Evolutionary conservation across 2,113 vertebrate genomes (phyloP).

Genomic region (Plecturocebus donacophilus): DNA sequence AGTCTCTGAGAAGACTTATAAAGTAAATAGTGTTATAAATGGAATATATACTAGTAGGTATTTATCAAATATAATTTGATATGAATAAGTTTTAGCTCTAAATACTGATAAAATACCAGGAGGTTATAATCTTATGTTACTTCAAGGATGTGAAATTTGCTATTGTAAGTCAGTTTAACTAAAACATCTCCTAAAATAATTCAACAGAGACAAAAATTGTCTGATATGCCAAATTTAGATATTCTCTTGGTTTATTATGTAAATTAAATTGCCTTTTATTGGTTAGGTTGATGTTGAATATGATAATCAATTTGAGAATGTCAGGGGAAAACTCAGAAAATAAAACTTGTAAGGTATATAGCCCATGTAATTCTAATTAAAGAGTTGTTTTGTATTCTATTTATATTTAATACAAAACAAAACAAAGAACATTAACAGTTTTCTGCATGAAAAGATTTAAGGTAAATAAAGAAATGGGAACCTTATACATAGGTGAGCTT

Average conservation of each 20-base stretch:
- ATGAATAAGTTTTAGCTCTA: slow-evolving; percentile 1
- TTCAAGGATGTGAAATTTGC: slow-evolving; percentile 50
- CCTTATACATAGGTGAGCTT: slow-evolving; percentile 48
- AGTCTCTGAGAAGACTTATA: not conserved
- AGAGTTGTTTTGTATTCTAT: slow-evolving; percentile 51
- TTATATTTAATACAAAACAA: slow-evolving; percentile 51
- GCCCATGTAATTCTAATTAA: slow-evolving; percentile 59
- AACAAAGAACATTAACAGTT: slow-evolving; percentile 53
- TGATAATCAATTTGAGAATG: slow-evolving; percentile 64
- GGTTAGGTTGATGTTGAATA: slow-evolving; percentile 56
- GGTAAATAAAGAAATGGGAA: slow-evolving; percentile 68
- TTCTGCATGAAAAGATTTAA: slow-evolving; percentile 59
- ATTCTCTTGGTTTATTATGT: slow-evolving; percentile 57
- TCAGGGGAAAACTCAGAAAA: slow-evolving; percentile 63
- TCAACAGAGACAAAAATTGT: slow-evolving; percentile 59
- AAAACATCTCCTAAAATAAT: slow-evolving; percentile 62
- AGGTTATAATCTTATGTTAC: not conserved
- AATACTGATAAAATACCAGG: not conserved
- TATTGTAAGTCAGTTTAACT: slow-evolving; percentile 47
- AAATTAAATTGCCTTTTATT: slow-evolving; percentile 65
- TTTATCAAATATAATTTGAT: slow-evolving; percentile 20
- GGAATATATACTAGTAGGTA: not conserved
- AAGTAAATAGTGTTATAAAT: not conserved
- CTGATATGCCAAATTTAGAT: slow-evolving; percentile 53
- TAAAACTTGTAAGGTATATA: slow-evolving; percentile 18